Percentiles rank a stretch among this genome's conserved stretches.
These are phyloP conservation scores for Alaudala cheleensis DNA, from an alignment of 2,113 vertebrate species.

Conservation along the genomic window DNA sequence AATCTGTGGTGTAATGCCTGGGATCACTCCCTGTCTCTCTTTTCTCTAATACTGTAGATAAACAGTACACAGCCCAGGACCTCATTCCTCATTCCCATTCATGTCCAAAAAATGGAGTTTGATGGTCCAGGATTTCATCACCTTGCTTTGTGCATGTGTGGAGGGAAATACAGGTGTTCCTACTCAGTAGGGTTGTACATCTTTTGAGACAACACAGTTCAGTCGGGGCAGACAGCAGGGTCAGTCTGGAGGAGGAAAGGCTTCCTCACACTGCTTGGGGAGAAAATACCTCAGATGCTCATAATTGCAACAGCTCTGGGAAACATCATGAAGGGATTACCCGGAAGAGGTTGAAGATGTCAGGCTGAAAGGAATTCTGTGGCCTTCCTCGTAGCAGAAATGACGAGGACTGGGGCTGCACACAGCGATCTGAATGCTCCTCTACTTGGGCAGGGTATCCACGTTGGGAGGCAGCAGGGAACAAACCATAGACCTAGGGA, in stretches of 20 bases:
- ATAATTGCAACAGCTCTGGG: neutral
- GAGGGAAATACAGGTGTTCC: neutral
- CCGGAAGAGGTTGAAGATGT: slow-evolving; percentile 50
- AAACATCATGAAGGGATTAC: neutral
- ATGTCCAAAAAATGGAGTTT: neutral
- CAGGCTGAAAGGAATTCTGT: slow-evolving; percentile 18
- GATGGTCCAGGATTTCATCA: neutral
- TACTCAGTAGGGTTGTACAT: neutral
- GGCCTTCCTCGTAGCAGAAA: neutral
- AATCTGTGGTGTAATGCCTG: neutral
- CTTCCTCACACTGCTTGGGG: neutral
- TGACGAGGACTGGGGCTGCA: neutral
- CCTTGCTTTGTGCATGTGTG: neutral
- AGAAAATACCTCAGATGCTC: neutral
- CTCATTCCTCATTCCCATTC: neutral
- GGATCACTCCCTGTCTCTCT: neutral
- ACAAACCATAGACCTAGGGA: slow-evolving; percentile 49
- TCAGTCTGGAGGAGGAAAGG: neutral
- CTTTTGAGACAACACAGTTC: neutral
- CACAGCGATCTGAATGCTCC: slow-evolving; percentile 10
- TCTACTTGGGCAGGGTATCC: slow-evolving; percentile 53
- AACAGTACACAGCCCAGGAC: neutral
- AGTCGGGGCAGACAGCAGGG: neutral
- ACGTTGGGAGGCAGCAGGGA: slow-evolving; percentile 11
- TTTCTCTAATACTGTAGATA: neutral